phyloP scores from a whole-genome alignment of 2,113 vertebrate genomes.

The Heterochromis multidens region DNA sequence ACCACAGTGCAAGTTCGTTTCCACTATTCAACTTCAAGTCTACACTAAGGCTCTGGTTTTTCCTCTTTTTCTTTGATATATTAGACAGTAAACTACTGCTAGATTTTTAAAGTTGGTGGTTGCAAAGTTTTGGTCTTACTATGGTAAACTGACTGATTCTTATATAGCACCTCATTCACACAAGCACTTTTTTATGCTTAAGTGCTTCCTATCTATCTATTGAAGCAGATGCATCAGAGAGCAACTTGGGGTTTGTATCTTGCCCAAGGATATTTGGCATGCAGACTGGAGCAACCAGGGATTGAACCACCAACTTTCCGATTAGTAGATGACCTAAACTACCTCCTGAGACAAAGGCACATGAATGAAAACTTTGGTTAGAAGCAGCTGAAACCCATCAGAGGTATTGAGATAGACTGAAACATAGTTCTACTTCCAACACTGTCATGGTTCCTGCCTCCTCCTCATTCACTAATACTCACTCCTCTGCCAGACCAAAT shows the following conservation, averaged over 20 bases:
- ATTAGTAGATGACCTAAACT: too few relatives aligned
- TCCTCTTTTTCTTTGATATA: neutral
- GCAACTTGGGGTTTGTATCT: too few relatives aligned
- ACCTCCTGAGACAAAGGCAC: neutral
- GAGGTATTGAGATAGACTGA: neutral
- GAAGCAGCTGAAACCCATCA: neutral
- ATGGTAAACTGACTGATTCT: too few relatives aligned
- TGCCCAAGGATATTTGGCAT: too few relatives aligned
- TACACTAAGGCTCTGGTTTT: neutral
- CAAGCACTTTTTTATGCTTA: too few relatives aligned
- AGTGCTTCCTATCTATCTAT: too few relatives aligned
- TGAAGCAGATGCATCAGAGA: too few relatives aligned
- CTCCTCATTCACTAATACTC: neutral
- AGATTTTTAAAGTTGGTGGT: neutral
- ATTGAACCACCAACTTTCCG: too few relatives aligned
- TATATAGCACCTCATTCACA: too few relatives aligned
- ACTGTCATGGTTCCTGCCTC: neutral
- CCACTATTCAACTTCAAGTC: too few relatives aligned
- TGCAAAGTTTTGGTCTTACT: neutral
- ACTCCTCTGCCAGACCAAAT: slow-evolving; percentile 4
- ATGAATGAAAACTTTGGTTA: neutral
- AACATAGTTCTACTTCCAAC: neutral
- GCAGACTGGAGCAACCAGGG: too few relatives aligned
- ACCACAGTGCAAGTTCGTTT: too few relatives aligned
- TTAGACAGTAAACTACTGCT: neutral